These are phyloP conservation scores for Heliangelus exortis DNA, from an alignment of 2,797 vertebrate genomes.

Conservation along the genomic window DNA sequence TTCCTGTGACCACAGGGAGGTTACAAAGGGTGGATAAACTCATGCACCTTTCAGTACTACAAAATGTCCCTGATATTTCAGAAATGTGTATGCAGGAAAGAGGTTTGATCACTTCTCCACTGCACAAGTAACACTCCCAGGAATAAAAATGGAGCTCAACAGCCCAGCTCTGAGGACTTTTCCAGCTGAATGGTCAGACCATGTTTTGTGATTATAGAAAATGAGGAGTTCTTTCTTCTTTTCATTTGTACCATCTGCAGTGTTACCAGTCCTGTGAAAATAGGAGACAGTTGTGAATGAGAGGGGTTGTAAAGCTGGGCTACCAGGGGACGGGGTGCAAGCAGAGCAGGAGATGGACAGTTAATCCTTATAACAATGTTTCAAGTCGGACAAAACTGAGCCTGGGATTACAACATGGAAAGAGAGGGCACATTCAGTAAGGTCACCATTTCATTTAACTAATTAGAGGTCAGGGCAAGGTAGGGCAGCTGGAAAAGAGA, in stretches of 20 bases:
- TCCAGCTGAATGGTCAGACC: neutral
- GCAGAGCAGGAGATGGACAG: neutral
- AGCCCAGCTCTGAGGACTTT: neutral
- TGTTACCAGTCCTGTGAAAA: neutral
- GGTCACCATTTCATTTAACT: conserved; percentile 26
- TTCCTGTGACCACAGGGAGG: neutral
- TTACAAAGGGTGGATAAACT: neutral
- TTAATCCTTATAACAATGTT: neutral
- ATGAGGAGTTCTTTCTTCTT: neutral
- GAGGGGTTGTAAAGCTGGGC: neutral
- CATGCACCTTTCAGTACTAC: neutral
- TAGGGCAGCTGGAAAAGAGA: conserved; percentile 32
- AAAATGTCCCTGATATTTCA: neutral
- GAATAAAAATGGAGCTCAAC: neutral
- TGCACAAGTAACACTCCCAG: neutral
- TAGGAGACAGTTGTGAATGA: neutral
- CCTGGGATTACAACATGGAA: neutral
- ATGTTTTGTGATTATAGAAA: neutral
- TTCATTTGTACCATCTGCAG: neutral
- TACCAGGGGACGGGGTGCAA: neutral
- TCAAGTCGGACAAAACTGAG: neutral
- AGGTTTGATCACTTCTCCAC: neutral
- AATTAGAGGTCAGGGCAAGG: conserved; percentile 48
- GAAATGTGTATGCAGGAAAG: neutral
- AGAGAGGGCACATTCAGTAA: conserved; percentile 4